Conservation (phyloP, 2,113 vertebrate genomes). For the Sardina pilchardus region DNA sequence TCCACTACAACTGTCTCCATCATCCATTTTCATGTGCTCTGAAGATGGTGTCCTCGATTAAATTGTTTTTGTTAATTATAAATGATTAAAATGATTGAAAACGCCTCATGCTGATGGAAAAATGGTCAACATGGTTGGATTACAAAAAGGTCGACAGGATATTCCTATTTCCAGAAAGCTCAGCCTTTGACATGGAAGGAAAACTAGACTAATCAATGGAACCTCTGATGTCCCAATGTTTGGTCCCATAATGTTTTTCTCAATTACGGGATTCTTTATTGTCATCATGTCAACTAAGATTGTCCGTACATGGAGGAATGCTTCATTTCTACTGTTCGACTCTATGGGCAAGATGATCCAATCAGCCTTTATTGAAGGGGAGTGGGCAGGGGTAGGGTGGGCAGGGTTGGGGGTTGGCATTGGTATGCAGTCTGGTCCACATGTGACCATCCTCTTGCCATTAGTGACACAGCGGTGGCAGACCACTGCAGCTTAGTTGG, state of each 20-base stretch:
- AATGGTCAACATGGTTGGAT: background rate
- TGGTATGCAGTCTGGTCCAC: background rate
- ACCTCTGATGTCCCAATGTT: too few relatives aligned
- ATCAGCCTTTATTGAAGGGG: background rate
- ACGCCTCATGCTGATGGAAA: background rate
- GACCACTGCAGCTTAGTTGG: conserved; percentile 23
- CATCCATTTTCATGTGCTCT: background rate
- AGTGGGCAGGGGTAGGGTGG: background rate
- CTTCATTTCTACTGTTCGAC: background rate
- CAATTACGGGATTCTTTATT: too few relatives aligned
- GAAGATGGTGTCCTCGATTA: background rate
- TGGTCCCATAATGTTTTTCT: too few relatives aligned
- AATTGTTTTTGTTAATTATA: background rate
- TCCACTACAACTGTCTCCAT: background rate
- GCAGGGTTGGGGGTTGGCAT: background rate
- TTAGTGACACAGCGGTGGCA: conserved; percentile 8
- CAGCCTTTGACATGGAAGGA: too few relatives aligned
- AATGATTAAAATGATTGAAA: too few relatives aligned
- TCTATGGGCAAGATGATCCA: background rate
- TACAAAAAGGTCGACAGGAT: too few relatives aligned
- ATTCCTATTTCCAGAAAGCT: too few relatives aligned
- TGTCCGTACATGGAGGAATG: background rate
- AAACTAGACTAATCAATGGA: too few relatives aligned
- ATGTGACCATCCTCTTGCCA: background rate
- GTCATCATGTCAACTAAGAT: background rate